A percentile compares a stretch with the other conserved stretches of the same genome.
These are phyloP conservation scores for Axinella damicornis DNA, from an alignment of 37 sponge, comb jelly and placozoan species.

Conservation along the genomic window DNA sequence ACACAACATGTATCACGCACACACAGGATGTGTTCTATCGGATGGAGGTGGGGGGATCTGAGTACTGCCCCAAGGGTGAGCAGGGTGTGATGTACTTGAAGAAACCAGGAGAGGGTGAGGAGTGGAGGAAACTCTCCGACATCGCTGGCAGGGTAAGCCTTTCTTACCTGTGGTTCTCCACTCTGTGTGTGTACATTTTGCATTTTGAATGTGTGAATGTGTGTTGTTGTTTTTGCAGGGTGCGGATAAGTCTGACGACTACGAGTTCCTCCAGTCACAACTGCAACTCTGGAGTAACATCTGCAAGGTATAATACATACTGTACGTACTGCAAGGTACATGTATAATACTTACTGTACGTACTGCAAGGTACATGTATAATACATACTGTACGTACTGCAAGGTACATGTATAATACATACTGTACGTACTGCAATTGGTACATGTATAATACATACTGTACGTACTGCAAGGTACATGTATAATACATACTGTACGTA, in stretches of 20 bases:
- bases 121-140: not conserved
- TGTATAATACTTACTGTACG: too few species aligned
- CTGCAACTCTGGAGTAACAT: slow-evolving; percentile 68
- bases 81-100: not conserved
- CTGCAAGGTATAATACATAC: slow-evolving; percentile 42
- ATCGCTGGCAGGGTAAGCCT: not conserved
- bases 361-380: too few species aligned
- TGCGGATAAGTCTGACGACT: not conserved
- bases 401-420: too few species aligned
- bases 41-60: slow-evolving; percentile 5
- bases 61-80: not conserved
- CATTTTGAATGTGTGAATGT: too few species aligned
- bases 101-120: not conserved
- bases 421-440: too few species aligned
- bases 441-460: too few species aligned
- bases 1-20: not conserved
- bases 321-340: too few species aligned
- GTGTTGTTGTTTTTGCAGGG: not conserved
- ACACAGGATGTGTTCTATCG: slow-evolving; percentile 18
- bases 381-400: too few species aligned
- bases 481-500: too few species aligned
- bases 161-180: too few species aligned
- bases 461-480: too few species aligned
- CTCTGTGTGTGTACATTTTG: too few species aligned
- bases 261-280: slow-evolving; percentile 53